Evolutionary conservation across 2,888 invertebrate genomes (phyloP), one percentile per base, ranked within the genome.

Genomic region (Empis livida): DNA sequence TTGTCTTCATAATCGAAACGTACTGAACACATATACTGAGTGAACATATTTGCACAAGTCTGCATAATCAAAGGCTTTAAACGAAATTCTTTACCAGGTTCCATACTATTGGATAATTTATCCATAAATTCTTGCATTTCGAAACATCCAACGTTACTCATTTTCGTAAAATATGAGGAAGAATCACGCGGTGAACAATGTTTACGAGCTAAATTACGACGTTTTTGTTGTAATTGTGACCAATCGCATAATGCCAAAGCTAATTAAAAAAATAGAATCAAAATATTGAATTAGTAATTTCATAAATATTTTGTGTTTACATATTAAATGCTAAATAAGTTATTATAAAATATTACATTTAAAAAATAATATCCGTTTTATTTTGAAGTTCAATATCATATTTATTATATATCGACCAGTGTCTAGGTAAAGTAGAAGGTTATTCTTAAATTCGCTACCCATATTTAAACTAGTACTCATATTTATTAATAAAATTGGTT

Each of bases 221-320:
- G 72, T 2, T 80, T 78, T 46, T 81, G 78, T 61, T 88, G 88
- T 1, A 87, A 73, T 49, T 79, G 79, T 0, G 86, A 86, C 86
- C 86, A 88, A 62, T 87, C 86, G 67, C 87, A 87, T 20, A 88
- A 74, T 1, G 88, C 88, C 54, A 88, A 67, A 48, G 88, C 88
- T 87, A 74, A 73, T 66, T 61, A 61, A 59, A 54, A 49, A 14
- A 17, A 42, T 13, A 42, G 41, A 44, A 8, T 14, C 9, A 32
- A 13, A 35, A 35, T n/a, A 4, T 35, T 2, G n/a, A 35, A 13
- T 35, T n/a, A 35, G n/a, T 35, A 35, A 35, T 35, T 13, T 13
- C 10, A 4, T n/a, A 6, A 35, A 35, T 35, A 35, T n/a, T 35
- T 35, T 35, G 4, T n/a, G n/a, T n/a, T n/a, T n/a, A n/a, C n/a